Evolutionary conservation across 2,113 vertebrate genomes (phyloP), one percentile per base, ranked within the genome.

Genomic region (Rana temporaria): DNA sequence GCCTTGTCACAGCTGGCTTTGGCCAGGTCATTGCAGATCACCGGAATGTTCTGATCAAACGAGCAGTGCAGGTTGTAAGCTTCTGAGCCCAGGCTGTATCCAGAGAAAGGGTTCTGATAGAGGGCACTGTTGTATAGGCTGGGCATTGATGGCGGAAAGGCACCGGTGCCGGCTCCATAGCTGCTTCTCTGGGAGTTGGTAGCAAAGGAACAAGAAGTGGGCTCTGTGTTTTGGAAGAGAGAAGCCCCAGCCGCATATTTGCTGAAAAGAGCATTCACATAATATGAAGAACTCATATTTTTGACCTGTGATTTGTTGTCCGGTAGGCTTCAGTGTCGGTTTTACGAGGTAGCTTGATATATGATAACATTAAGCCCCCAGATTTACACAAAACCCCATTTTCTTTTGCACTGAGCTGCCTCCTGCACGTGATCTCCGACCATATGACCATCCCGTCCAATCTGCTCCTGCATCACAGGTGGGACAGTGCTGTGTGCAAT

Each of bases 291-390:
- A 96, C 94, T 97, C 96, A 97, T 97, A 94, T 96, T 97, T 96
- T 95, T 93, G 93, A 92, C 90, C 94, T 91, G 94, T 97, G 96
- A 98, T 97, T 97, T 98, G 96, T 97, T 96, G 96, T 96, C 93
- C 93, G 92, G 94, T 93, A 96, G 96, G 95, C 95, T 94, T 94
- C 92, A 91, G 93, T 97, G 95, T 97, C 96, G 95, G 97, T 98
- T 98, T 98, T 98, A 99, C 95, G 96, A 98, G 96, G 93, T 93
- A 94, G 91, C 86, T 92, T 98, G 96, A 98, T 98, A 97, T 96
- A 98, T 96, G 96, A 95, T 95, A 96, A 96, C 95, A 96, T 97
- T 98, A 98, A 94, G 95, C 93, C 92, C 92, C 92, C 92, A 96
- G 96, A 97, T 97, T 98, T 97, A 97, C 96, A 96, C 96, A 95